Base-by-base conservation (phyloP, 2,113 vertebrate species). In the Bostrychus sinensis region DNA sequence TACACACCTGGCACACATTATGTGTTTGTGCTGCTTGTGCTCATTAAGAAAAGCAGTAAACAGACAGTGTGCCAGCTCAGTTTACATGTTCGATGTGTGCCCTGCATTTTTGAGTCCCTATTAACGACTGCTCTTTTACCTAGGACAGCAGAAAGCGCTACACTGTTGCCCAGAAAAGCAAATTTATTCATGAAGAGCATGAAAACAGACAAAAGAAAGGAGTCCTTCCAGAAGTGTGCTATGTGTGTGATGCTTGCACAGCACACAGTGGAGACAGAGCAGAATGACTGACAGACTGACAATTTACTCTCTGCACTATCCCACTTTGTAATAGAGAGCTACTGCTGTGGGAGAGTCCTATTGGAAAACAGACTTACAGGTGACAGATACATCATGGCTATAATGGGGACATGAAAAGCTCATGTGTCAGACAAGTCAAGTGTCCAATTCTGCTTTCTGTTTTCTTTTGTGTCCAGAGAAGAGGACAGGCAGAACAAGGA, bases 341-440 rank as follows among this genome's bases (percentile, higher is more conserved):
- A 51, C 70, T 26, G 61, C 32, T 1, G 7, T 42, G 28, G 56
- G 51, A 41, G 39, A 32, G 41, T 11, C 46, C 57, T 57, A 7
- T 23, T 19, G 59, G 55, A 56, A 64, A 61, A 51, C 57, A 54
- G 23, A 37, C 66, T 26, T 20, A 17, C 65, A 2, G 43, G 59
- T 56, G 45, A 59, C 53, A 42, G 65, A 86, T 83, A 39, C 66
- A 81, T 82, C 55, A 64, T 5, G n/a, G 56, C 34, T 79, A 83
- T 83, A 62, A n/a, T n/a, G n/a, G n/a, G n/a, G 68, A 63, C 60
- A 62, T 17, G 77, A 82, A 71, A 55, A 72, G 72, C 74, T 80
- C 69, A 70, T 42, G 56, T 73, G 66, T 69, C 82, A 62, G 55
- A 60, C 62, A 57, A 74, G 84, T 80, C 72, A 76, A 63, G 57